Evolutionary conservation across 2,888 invertebrate species (phyloP).

Genomic region (Nomada lathburiana): DNA sequence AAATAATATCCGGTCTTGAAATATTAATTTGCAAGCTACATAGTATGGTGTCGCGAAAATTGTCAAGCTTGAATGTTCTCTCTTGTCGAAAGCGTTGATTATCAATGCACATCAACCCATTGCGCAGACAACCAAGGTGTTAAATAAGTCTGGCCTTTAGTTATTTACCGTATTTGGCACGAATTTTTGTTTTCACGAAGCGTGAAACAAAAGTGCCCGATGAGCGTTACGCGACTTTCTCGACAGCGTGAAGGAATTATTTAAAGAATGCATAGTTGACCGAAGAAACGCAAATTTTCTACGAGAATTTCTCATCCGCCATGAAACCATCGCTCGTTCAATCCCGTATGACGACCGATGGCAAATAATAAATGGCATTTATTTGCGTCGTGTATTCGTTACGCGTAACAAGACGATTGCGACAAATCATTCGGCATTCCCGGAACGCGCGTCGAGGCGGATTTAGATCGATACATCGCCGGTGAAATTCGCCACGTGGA

Average conservation of each 20-base stretch:
- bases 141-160: too few species aligned
- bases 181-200: too few species aligned
- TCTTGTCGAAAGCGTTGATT: too few species aligned
- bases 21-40: too few species aligned
- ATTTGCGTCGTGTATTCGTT: constrained; percentile 21
- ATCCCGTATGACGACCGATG: background rate
- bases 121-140: constrained; percentile 2
- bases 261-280: too few species aligned
- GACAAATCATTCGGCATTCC: constrained; percentile 52
- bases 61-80: too few species aligned
- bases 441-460: constrained; percentile 22
- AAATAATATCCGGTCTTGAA: too few species aligned
- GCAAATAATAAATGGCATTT: constrained; percentile 23
- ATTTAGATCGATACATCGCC: constrained; percentile 20
- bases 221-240: too few species aligned
- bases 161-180: too few species aligned
- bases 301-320: background rate
- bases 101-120: background rate
- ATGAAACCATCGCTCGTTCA: background rate
- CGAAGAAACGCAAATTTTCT: background rate
- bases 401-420: constrained; percentile 33
- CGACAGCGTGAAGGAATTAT: too few species aligned
- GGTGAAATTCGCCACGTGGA: constrained; percentile 49
- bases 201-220: too few species aligned
- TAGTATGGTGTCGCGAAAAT: too few species aligned